Base-by-base conservation (phyloP, 2,888 invertebrate genomes). In the Xestobium rufovillosum region DNA sequence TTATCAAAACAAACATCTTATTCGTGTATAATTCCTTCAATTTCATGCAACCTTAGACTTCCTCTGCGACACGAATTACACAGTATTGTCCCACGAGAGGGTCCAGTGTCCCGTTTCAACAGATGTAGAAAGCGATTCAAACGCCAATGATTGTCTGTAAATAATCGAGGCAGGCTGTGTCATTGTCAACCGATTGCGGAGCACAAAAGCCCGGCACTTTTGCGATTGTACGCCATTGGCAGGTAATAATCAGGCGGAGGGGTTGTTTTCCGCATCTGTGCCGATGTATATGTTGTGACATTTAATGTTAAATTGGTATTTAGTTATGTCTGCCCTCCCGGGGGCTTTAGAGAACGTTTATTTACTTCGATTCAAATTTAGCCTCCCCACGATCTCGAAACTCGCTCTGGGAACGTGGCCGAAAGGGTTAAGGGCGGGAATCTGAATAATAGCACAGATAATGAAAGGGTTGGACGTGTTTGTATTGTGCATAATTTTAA, bases 171-270 rank as follows among this genome's bases (percentile, higher is more conserved):
- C 36, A n/a, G n/a, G n/a, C n/a, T n/a, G 45, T 39, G 45, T 47
- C 45, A 55, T 55, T 56, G 57, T 56, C 54, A 50, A 48, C 53
- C 50, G 50, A 55, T 57, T 47, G 41, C 39, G 34, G 48, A 41
- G 38, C 46, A 39, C 56, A 55, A 57, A 57, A 52, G 48, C 49
- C 39, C 44, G 40, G 52, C 56, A 56, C 57, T 57, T 56, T 54
- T 44, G 49, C 57, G 52, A 57, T 57, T 55, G 55, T 54, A 39
- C 49, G 36, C 43, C 50, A 59, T 59, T 59, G 60, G 60, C 60
- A 60, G 60, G 60, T 60, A 60, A 60, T 60, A 60, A 59, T 57
- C 55, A 52, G 38, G 45, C 38, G 43, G n/a, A n/a, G n/a, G n/a
- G n/a, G n/a, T n/a, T n/a, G n/a, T n/a, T n/a, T n/a, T n/a, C n/a